phyloP scores from a whole-genome alignment of 2,888 invertebrate species.

The Ormia ochracea region DNA sequence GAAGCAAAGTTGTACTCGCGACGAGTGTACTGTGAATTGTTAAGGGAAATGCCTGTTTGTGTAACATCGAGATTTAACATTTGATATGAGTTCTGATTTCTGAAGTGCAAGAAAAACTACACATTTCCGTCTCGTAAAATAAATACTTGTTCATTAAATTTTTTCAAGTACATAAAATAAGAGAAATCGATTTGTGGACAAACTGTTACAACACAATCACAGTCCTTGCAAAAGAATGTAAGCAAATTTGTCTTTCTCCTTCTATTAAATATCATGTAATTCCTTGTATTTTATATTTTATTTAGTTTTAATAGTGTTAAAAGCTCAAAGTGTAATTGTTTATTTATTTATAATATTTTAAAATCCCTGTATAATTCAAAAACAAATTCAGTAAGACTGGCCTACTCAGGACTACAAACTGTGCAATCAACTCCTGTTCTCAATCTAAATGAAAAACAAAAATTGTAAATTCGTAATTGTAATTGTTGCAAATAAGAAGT shows the following conservation, averaged over 20 bases:
- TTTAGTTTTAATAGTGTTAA: constrained; percentile 22
- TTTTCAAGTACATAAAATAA: too few species aligned
- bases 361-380: constrained; percentile 57
- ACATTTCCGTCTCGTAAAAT: too few species aligned
- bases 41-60: neutral
- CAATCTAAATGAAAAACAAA: constrained; percentile 1
- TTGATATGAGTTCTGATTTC: too few species aligned
- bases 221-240: too few species aligned
- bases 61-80: too few species aligned
- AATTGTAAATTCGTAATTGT: neutral
- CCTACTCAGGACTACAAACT: constrained; percentile 35
- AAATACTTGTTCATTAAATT: too few species aligned
- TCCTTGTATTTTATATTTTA: neutral
- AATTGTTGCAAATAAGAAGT: neutral
- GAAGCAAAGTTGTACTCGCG: neutral
- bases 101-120: too few species aligned
- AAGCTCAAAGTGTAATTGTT: constrained; percentile 48
- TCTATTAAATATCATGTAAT: neutral
- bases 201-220: too few species aligned
- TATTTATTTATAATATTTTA: constrained; percentile 30
- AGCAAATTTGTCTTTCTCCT: neutral
- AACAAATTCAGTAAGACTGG: constrained; percentile 43
- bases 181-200: too few species aligned
- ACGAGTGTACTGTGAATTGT: neutral
- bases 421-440: constrained; percentile 35